Base-by-base conservation (phyloP, 2,797 vertebrate species). In the Crocidura indochinensis region DNA sequence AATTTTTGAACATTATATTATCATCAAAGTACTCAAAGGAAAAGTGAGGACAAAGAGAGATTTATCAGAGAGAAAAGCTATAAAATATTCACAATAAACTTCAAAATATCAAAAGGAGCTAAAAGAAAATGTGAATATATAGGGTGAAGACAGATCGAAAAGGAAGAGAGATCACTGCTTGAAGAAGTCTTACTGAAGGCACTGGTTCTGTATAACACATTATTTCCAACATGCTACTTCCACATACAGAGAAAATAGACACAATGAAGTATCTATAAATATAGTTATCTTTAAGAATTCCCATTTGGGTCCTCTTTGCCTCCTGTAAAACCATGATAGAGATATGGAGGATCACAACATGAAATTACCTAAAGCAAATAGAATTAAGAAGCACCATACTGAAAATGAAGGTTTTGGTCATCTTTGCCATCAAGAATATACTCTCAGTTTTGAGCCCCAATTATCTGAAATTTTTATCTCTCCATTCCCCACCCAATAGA, bases 361-460 rank as follows among this genome's bases (percentile, higher is more conserved):
- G 24, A 46, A 86, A 67, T 93, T 86, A 78, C 62, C 73, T 76
- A 73, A 38, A 91, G 76, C 68, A 77, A 89, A 93, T 10, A 69
- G 65, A 87, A 76, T 51, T 56, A 83, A 87, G 89, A 51, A 60
- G 64, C 20, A 73, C 49, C 64, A 47, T 0, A 14, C 38, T 10
- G 44, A 93, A 85, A 90, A 71, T 6, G 19, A 20, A 47, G 85
- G 26, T 26, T 80, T 73, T 62, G 75, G 46, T 81, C n/a, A 17
- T 2, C 49, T 2, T 2, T 56, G 46, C 88, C 44, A 47, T 5
- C 65, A 67, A 38, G n/a, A 4, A 31, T 0, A 31, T 24, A 29
- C 91, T 77, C 69, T 65, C 60, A 80, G n/a, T 15, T 20, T 47
- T 20, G 80, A 85, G 65, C 29, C 44, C 80, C 56, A 84, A 38